Base-by-base conservation (phyloP, 2,888 invertebrate species). In the Watsonalla binaria region DNA sequence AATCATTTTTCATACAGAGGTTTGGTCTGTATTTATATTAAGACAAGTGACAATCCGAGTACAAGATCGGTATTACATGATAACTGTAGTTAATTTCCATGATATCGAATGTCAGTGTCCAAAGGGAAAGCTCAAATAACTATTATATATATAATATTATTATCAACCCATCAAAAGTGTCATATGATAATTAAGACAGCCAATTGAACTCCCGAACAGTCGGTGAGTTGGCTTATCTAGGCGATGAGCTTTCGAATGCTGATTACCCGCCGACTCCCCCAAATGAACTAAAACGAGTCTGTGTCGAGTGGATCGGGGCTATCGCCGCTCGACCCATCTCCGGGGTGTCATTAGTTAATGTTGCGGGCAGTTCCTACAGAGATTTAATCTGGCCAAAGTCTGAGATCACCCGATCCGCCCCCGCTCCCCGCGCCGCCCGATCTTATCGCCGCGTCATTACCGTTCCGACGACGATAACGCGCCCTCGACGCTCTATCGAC, bases 311-410 rank as follows among this genome's bases (percentile, higher is more conserved):
- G 61, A 72, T 76, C 63, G 58, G 53, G 67, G 75, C 75, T 82
- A 83, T 78, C 80, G 66, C 62, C 62, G 61, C 65, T 65, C 61
- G 62, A 62, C 74, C 71, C 76, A 82, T 80, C 82, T 81, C 78
- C 70, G 67, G 70, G 73, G 72, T 74, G 76, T 82, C 84, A 84
- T 84, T 84, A 84, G 84, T 84, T 84, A 84, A 84, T 84, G 84
- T 84, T 82, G 83, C 81, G 82, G 83, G 70, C 82, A 81, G 81
- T 81, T 78, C 74, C 76, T 72, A 72, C 68, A 61, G 69, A 77
- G 82, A 83, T 84, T 78, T 79, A 80, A 84, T 84, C 83, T 80
- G 59, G 64, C 66, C 72, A 54, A 66, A 72, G 76, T 66, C 73
- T 68, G 65, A 76, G 82, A 84, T 85, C 80, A 77, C 74, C 70